Conservation (phyloP, 2,113 vertebrate genomes). For the Oceanodroma tethys region DNA sequence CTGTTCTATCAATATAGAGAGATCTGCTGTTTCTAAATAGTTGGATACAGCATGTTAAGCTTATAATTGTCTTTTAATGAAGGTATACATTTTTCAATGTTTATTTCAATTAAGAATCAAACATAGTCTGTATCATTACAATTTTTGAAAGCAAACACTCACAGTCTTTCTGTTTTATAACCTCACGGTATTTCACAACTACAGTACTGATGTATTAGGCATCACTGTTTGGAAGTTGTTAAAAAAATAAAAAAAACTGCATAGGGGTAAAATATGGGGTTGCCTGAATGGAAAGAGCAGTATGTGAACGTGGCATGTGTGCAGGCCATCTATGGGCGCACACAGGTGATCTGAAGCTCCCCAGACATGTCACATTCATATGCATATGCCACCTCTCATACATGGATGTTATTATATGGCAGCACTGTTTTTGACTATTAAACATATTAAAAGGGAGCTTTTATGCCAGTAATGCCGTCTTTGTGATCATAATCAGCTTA, state of each 20-base stretch:
- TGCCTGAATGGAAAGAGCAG: not conserved
- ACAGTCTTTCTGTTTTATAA: not conserved
- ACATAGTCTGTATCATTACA: not conserved
- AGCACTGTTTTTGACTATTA: not conserved
- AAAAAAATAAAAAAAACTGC: not conserved
- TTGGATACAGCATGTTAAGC: not conserved
- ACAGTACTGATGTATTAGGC: not conserved
- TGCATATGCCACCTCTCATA: not conserved
- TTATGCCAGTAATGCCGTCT: not conserved
- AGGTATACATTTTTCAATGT: not conserved
- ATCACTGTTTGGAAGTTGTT: not conserved
- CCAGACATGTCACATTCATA: not conserved
- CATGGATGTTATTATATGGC: not conserved
- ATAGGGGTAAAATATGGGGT: accelerated
- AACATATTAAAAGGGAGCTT: not conserved
- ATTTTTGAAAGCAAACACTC: not conserved
- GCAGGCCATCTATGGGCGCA: not conserved
- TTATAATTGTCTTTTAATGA: not conserved
- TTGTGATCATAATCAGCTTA: not conserved
- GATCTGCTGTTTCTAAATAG: not conserved
- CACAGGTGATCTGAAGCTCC: not conserved
- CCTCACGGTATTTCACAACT: not conserved
- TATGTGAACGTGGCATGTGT: accelerated
- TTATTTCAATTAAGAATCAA: not conserved
- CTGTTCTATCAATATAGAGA: not conserved